Evolutionary conservation across 2,113 vertebrate genomes (phyloP).

Genomic region (Megatriorchis doriae): DNA sequence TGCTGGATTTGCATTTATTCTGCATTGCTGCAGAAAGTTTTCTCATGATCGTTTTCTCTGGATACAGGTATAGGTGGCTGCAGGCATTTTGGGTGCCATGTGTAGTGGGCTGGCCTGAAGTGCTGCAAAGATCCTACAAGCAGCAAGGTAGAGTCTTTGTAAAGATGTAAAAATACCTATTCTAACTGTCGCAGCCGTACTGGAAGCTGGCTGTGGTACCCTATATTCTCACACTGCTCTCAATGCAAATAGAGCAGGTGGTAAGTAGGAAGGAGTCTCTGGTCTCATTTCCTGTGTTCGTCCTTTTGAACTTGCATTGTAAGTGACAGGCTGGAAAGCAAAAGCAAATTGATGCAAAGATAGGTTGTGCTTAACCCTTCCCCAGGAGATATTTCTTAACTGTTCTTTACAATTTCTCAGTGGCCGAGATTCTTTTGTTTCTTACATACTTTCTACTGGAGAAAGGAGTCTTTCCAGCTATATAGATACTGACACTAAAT

Average conservation of each 20-base stretch:
- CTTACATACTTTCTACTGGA: neutral
- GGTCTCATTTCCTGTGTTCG: neutral
- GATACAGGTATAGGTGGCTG: neutral
- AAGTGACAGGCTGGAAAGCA: neutral
- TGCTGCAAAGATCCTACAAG: neutral
- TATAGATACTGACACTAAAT: neutral
- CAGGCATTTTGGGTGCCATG: neutral
- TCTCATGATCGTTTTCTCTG: neutral
- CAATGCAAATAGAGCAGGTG: neutral
- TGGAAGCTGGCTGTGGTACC: neutral
- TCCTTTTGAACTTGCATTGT: neutral
- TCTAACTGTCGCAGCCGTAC: rapidly evolving
- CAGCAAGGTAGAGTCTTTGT: neutral
- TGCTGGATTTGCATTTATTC: neutral
- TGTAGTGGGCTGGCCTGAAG: neutral
- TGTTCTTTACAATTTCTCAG: neutral
- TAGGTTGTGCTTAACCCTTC: neutral
- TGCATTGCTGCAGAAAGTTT: neutral
- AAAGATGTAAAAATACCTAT: neutral
- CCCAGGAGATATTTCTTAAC: neutral
- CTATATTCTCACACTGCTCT: neutral
- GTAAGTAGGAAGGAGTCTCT: neutral
- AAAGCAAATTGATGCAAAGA: neutral
- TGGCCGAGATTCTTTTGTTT: neutral
- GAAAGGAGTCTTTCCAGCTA: neutral